These are phyloP conservation scores for Cyprinodon diabolis DNA, from an alignment of 2,797 vertebrate species.

Conservation along the genomic window DNA sequence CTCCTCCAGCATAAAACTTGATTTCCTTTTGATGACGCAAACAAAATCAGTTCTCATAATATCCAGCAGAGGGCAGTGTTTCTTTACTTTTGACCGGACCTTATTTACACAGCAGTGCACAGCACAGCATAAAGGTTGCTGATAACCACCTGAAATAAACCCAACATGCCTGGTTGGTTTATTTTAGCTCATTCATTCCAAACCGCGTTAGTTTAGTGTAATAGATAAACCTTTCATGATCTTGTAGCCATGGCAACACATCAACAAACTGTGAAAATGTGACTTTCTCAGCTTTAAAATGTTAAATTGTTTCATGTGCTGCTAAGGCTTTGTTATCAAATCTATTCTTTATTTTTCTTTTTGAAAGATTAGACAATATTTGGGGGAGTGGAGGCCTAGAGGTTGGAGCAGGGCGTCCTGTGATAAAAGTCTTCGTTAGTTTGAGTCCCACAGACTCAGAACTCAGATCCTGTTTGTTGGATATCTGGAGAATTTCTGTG, in stretches of 20 bases:
- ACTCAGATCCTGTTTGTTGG: too few species aligned
- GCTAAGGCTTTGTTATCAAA: too few species aligned
- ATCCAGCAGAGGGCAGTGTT: conserved; percentile 65
- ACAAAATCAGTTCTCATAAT: background rate
- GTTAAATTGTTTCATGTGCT: too few species aligned
- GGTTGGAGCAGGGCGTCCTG: too few species aligned
- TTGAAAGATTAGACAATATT: too few species aligned
- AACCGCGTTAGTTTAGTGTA: background rate
- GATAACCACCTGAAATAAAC: background rate
- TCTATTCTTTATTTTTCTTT: too few species aligned
- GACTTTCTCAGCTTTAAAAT: too few species aligned
- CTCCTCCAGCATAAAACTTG: too few species aligned
- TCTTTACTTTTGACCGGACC: background rate
- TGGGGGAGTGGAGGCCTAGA: too few species aligned
- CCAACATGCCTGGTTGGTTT: background rate
- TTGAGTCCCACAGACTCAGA: too few species aligned
- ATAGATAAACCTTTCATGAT: background rate
- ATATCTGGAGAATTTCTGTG: too few species aligned
- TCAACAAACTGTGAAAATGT: background rate
- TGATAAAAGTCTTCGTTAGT: too few species aligned
- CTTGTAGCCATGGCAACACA: background rate
- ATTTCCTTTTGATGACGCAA: background rate
- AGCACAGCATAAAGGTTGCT: background rate
- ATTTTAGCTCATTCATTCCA: background rate
- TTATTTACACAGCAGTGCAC: background rate